phyloP scores from a whole-genome alignment of 2,113 vertebrate species.

The Semnopithecus entellus region DNA sequence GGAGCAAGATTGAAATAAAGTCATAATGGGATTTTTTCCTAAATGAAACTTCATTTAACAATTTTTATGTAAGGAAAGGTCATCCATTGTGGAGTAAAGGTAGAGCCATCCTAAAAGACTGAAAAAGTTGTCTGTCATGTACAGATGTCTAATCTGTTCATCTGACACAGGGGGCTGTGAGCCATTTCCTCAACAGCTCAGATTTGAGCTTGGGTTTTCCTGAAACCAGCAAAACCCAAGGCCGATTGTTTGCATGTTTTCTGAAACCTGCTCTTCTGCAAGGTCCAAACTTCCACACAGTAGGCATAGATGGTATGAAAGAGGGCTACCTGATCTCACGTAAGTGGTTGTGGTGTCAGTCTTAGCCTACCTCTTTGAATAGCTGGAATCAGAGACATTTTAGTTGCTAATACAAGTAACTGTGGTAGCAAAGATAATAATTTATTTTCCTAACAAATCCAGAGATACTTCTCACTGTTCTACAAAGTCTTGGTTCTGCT shows the following conservation, averaged over 20 bases:
- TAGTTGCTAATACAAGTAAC: neutral
- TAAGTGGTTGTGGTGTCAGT: neutral
- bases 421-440: neutral
- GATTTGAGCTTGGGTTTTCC: neutral
- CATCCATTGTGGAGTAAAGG: neutral
- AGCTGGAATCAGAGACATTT: neutral
- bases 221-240: neutral
- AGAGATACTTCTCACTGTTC: neutral
- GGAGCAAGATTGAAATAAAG: too few species aligned
- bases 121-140: neutral
- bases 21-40: neutral
- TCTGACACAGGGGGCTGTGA: neutral
- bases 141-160: neutral
- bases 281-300: neutral
- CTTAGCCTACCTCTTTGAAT: neutral
- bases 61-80: slow-evolving; percentile 2
- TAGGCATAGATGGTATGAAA: neutral
- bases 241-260: neutral
- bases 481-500: neutral
- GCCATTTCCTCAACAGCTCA: neutral
- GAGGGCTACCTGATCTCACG: neutral
- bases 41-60: neutral
- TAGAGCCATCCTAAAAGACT: neutral
- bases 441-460: slow-evolving; percentile 19
- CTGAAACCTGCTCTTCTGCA: neutral